Evolutionary conservation across 2,888 invertebrate genomes (phyloP).

Genomic region (Heliconius sara): DNA sequence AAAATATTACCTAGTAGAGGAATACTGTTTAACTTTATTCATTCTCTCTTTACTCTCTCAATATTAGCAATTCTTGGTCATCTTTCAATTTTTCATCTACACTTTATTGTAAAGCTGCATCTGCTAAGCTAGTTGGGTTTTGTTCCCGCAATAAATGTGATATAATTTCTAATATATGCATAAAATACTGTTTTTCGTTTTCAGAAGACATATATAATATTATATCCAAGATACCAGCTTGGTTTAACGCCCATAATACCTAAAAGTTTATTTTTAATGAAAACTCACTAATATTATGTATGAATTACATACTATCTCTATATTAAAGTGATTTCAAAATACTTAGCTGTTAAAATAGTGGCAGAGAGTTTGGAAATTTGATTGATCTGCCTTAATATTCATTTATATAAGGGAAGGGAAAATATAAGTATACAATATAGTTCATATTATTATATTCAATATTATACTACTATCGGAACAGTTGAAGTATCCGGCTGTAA

Average conservation of each 20-base stretch:
- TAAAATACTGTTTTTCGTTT: conserved; percentile 93
- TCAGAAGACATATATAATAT: conserved; percentile 93
- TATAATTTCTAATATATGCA: conserved; percentile 96
- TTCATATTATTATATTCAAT: not conserved
- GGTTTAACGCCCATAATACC: conserved; percentile 94
- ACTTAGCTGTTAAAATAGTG: too few relatives aligned
- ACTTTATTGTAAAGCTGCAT: conserved; percentile 89
- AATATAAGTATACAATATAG: not conserved
- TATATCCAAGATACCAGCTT: conserved; percentile 94
- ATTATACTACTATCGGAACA: too few relatives aligned
- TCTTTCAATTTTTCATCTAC: conserved; percentile 92
- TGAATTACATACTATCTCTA: too few relatives aligned
- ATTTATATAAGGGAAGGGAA: not conserved
- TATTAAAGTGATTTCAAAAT: too few relatives aligned
- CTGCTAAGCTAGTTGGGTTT: conserved; percentile 89
- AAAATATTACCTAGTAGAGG: conserved; percentile 68
- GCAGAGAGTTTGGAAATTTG: not conserved
- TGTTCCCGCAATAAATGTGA: conserved; percentile 95
- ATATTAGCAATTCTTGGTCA: conserved; percentile 90
- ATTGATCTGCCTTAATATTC: not conserved
- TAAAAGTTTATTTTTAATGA: conserved; percentile 59
- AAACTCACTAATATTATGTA: too few relatives aligned
- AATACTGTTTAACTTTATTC: conserved; percentile 76
- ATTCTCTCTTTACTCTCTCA: conserved; percentile 85
- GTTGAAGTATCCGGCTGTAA: too few relatives aligned